Evolutionary conservation across 2,888 invertebrate genomes (phyloP), one percentile per base, ranked within the genome.

Genomic region (Spatulosminthurus flaviceps): DNA sequence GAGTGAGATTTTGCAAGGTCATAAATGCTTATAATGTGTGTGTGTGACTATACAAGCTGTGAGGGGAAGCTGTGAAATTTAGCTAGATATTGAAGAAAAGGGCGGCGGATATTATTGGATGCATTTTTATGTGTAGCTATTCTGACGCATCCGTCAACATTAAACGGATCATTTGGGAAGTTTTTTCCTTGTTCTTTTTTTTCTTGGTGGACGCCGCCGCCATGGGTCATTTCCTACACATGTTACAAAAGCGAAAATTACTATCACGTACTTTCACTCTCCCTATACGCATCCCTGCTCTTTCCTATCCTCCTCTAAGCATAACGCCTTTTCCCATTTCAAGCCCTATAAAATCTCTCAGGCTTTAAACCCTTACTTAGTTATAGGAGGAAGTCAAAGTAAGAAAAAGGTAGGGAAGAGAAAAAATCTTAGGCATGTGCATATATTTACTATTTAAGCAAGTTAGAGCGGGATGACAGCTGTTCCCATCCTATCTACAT

Each of bases 171-270:
- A 79, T 79, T 79, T 79, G 79, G 75, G 70, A 75, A 71, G 66
- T 76, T 76, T 79, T 79, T 74, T 79, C 42, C 42, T 66, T 16
- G 16, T 19, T n/a, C n/a, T 51, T 43, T 73, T 66, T 43, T 60
- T n/a, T n/a, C n/a, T n/a, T n/a, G n/a, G n/a, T n/a, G n/a, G n/a
- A n/a, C n/a, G n/a, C n/a, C 51, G 66, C 26, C 76, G 78, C 75
- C 78, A 72, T 80, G 80, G 78, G 78, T 80, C 80, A 80, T 80
- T 80, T 78, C 43, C 29, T 74, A 77, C 80, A 80, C 76, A 80
- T 80, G 80, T 80, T 80, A 78, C 80, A 76, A n/a, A n/a, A 28
- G 42, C 29, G 69, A 77, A 77, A 67, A 29, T 60, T 74, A 22
- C 74, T 74, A 74, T 74, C 74, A 60, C 72, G 43, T 72, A 24